Conservation (phyloP, 2,888 invertebrate species). For the Spilosoma lubricipeda region DNA sequence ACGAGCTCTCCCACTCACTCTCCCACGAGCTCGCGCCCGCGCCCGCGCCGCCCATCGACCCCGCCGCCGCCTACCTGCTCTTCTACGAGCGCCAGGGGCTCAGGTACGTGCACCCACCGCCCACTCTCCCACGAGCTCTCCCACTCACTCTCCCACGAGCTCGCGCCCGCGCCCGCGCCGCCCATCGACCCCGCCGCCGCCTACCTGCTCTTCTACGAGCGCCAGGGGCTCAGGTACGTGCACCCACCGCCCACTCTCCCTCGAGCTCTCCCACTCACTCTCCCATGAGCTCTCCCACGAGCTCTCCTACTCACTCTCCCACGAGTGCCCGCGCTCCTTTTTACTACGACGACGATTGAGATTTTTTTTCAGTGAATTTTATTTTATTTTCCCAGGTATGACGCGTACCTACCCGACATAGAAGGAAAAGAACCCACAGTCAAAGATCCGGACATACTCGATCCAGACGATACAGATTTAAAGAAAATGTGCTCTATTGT, state of each 20-base stretch:
- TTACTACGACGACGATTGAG: background rate
- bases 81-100: too few relatives aligned
- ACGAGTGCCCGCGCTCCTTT: background rate
- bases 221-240: conserved; percentile 86
- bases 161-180: conserved; percentile 79
- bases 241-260: conserved; percentile 83
- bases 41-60: too few relatives aligned
- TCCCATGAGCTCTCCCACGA: too few relatives aligned
- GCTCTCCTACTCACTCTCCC: too few relatives aligned
- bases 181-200: conserved; percentile 93
- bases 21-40: too few relatives aligned
- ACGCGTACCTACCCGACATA: conserved; percentile 58
- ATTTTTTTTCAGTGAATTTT: background rate
- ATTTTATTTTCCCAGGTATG: conserved; percentile 27
- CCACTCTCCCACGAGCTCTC: too few relatives aligned
- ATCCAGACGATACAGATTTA: conserved; percentile 77
- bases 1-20: too few relatives aligned
- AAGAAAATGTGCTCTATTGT: conserved; percentile 84
- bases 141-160: conserved; percentile 78
- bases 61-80: too few relatives aligned
- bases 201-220: conserved; percentile 96
- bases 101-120: too few relatives aligned
- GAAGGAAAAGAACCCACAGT: conserved; percentile 46
- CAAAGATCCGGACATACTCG: conserved; percentile 40
- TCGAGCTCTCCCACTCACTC: conserved; percentile 90